These are phyloP conservation scores for Brachyhypopomus gauderio DNA, from an alignment of 2,113 vertebrate genomes.

Conservation along the genomic window DNA sequence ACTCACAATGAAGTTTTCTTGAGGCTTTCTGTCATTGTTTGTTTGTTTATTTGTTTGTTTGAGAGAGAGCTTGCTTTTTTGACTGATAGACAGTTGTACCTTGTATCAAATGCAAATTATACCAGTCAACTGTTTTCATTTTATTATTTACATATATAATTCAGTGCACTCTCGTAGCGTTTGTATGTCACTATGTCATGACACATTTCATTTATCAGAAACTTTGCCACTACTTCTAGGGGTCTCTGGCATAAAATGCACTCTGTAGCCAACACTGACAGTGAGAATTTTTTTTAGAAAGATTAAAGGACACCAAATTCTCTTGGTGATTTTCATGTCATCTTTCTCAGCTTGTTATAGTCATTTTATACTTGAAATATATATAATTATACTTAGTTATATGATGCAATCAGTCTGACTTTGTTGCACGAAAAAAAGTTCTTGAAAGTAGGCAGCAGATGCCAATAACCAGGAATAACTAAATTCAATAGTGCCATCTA, in stretches of 20 bases:
- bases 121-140: constrained; percentile 6
- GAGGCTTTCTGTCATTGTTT: neutral
- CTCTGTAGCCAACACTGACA: constrained; percentile 23
- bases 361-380: constrained; percentile 8
- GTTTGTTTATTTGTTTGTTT: neutral
- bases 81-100: constrained; percentile 18
- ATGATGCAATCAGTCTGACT: neutral
- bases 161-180: constrained; percentile 17
- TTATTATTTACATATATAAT: constrained; percentile 26
- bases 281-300: neutral
- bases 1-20: neutral
- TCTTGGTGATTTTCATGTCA: constrained; percentile 27
- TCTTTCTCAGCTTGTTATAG: constrained; percentile 17
- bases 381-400: neutral
- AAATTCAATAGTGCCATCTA: constrained; percentile 40
- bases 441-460: neutral
- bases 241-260: constrained; percentile 31
- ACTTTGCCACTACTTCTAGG: constrained; percentile 6
- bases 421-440: constrained; percentile 2
- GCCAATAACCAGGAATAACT: neutral
- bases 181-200: constrained; percentile 21
- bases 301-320: constrained; percentile 25
- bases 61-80: constrained; percentile 8
- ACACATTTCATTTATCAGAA: neutral
- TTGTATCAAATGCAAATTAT: constrained; percentile 23